Base-by-base conservation (phyloP, 2,888 invertebrate species). In the Agriopis leucophaearia region DNA sequence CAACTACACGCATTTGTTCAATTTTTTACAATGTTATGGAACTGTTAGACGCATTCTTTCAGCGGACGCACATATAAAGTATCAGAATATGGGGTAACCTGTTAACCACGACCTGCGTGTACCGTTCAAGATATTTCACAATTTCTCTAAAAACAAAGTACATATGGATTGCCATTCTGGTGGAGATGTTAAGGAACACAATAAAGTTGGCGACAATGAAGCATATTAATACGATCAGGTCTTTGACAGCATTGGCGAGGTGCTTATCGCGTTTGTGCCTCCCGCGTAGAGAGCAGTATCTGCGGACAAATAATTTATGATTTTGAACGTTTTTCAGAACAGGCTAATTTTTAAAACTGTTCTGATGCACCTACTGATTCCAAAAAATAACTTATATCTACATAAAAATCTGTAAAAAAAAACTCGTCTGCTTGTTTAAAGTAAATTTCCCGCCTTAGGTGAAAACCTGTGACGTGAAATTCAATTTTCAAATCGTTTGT, bases 201-300 rank as follows among this genome's bases (percentile, higher is more conserved):
- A 86, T 66, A 10, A 79, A 77, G 67, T 85, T 87, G 3, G 86
- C 81, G 6, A 82, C 1, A 5, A 86, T 13, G 66, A 86, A 87
- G 52, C 79, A 85, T 0, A 71, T 4, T 2, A 86, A 64, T 3
- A 82, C 65, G 4, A 77, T 4, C 8, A 84, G 9, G 56, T 86
- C 84, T 13, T 73, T 77, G 6, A 78, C 1, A 0, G 78, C 68
- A 42, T 67, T 73, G 8, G 54, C 59, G 8, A 81, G 40, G 42
- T 73, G 73, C 60, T 72, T 77, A 15, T 74, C 75, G 5, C 71
- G 68, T 7, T 60, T 74, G 0, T 60, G n/a, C 15, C 58, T 70
- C 0, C 78, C 75, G 1, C 79, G 77, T 16, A 82, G 68, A 0
- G 77, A 76, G 42, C 87, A 85, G 64, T 86, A 81, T 59, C 87